Evolutionary conservation across 92 coral and sea anemone species (phyloP), one percentile per base, ranked within the genome.

Genomic region (Epizoanthus stellaris): DNA sequence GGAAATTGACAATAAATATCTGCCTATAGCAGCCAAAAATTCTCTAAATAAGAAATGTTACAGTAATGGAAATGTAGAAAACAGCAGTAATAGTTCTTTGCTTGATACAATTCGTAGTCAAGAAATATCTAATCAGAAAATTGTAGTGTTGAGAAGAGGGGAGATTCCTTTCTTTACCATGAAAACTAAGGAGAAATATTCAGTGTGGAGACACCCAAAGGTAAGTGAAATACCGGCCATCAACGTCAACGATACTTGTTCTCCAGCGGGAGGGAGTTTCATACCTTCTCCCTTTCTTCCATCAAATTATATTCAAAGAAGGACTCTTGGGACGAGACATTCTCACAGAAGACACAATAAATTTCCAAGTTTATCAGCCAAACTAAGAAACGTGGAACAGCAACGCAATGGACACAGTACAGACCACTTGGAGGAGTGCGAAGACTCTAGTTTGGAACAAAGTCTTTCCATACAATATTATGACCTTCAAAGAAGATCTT

Each of bases 391-490:
- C 7, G 13, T 63, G n/a, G 58, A 67, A 63, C 61, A 54, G 7
- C 72, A 14, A 0, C 21, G 64, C 42, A 6, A 11, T 54, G 45
- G 9, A 8, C 6, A 30, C 17, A 34, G 20, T 34, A 56, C 8
- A 15, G 80, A 56, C 40, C 17, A 30, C 23, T 5, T 5, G 4
- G 70, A 79, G 5, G 16, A 15, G 2, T 59, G 58, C 7, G 58
- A 62, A 43, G 72, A 79, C 20, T 43, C 42, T 15, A 11, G 36
- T 58, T 64, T 79, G 5, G 83, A 63, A 79, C 21, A 63, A 43
- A 63, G 71, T 79, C 83, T 79, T 62, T 62, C 65, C 45, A 40
- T 79, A 62, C 73, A 67, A 5, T 43, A 61, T 63, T 64, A 70
- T 5, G 72, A 79, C 39, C 60, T 79, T n/a, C 71, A 79, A 63